These are phyloP conservation scores for Caradrina kadenii DNA, from an alignment of 2,888 invertebrate genomes.

Conservation along the genomic window DNA sequence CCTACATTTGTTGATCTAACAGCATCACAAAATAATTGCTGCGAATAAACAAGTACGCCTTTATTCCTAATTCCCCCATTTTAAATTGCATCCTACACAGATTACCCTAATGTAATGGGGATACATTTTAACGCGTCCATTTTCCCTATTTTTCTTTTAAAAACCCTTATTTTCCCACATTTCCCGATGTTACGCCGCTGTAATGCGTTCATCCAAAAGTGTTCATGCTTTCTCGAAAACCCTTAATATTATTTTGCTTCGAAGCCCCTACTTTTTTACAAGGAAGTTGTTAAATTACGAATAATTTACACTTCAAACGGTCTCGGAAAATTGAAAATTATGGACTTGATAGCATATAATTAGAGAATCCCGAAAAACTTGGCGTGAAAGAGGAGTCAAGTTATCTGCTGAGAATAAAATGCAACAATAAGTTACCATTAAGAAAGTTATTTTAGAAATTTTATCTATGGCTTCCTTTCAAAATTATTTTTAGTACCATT, in stretches of 20 bases:
- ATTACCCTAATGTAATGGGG: conserved; percentile 53
- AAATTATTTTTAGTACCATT: not conserved
- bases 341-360: conserved; percentile 57
- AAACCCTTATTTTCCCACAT: conserved; percentile 31
- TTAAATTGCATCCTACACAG: conserved; percentile 44
- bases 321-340: conserved; percentile 60
- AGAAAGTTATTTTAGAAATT: conserved; percentile 15
- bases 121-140: conserved; percentile 47
- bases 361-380: conserved; percentile 44
- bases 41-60: conserved; percentile 4
- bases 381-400: conserved; percentile 34
- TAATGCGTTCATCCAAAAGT: conserved; percentile 42
- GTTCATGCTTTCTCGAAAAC: conserved; percentile 44
- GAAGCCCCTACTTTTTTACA: conserved; percentile 40
- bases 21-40: conserved; percentile 17
- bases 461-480: conserved; percentile 7
- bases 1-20: not conserved
- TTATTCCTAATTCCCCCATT: conserved; percentile 24
- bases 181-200: conserved; percentile 31
- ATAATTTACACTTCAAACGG: conserved; percentile 62
- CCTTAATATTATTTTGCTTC: conserved; percentile 50
- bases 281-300: conserved; percentile 57
- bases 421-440: conserved; percentile 49
- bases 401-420: conserved; percentile 31
- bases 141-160: conserved; percentile 43